Evolutionary conservation across 2,888 invertebrate genomes (phyloP).

Genomic region (Piscicola geometra): DNA sequence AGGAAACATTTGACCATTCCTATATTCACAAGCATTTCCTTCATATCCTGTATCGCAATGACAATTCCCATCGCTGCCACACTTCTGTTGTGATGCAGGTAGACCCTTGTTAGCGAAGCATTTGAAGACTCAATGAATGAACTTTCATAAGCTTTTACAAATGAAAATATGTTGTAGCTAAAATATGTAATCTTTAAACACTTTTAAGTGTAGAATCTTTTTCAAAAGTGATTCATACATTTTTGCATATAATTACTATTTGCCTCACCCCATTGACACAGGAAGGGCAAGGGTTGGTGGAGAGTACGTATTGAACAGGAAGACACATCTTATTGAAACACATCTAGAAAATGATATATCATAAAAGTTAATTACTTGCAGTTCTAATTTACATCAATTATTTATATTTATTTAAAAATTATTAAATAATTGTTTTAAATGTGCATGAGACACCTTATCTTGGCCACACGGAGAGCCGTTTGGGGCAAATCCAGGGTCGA

Average conservation of each 20-base stretch:
- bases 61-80: not conserved
- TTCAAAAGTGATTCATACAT: too few relatives aligned
- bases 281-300: not conserved
- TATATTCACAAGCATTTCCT: not conserved
- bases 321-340: not conserved
- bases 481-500: conserved; percentile 13
- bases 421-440: not conserved
- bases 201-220: too few relatives aligned
- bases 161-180: too few relatives aligned
- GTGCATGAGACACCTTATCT: too few relatives aligned
- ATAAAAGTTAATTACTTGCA: not conserved
- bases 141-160: too few relatives aligned
- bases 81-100: not conserved
- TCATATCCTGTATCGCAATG: not conserved
- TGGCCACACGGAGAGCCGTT: conserved; percentile 22
- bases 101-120: too few relatives aligned
- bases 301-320: not conserved
- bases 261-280: not conserved
- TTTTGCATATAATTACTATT: too few relatives aligned
- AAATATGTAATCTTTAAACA: too few relatives aligned
- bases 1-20: not conserved
- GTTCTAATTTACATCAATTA: not conserved
- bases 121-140: too few relatives aligned
- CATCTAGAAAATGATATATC: not conserved
- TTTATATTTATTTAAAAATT: not conserved